Evolutionary conservation across 2,797 vertebrate species (phyloP).

Genomic region (Heliangelus exortis): DNA sequence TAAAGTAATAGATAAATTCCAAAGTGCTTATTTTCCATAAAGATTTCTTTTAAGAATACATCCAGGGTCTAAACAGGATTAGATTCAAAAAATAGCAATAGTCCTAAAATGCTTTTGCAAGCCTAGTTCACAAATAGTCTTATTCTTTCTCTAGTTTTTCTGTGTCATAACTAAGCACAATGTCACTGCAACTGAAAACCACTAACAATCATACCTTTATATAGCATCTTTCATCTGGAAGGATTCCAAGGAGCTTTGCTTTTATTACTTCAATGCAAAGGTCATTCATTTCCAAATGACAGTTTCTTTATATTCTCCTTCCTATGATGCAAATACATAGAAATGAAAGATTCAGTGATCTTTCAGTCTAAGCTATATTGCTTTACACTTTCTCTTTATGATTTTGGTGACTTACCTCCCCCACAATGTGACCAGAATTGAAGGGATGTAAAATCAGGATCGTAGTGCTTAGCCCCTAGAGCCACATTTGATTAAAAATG

Average conservation of each 20-base stretch:
- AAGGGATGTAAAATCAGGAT: neutral
- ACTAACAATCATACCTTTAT: neutral
- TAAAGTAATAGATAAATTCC: neutral
- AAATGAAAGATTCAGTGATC: slow-evolving; percentile 24
- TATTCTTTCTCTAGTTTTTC: neutral
- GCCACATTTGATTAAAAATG: slow-evolving; percentile 61
- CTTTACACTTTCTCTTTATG: neutral
- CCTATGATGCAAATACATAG: slow-evolving; percentile 6
- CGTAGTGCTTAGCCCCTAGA: neutral
- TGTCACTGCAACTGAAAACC: neutral
- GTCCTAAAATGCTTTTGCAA: neutral
- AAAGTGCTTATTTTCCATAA: neutral
- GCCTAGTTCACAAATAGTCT: neutral
- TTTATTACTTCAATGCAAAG: slow-evolving; percentile 38
- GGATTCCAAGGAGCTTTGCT: neutral
- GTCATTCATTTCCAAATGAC: slow-evolving; percentile 37
- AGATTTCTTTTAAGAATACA: neutral
- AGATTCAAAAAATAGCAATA: neutral
- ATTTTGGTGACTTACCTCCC: neutral
- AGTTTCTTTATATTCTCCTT: slow-evolving; percentile 18
- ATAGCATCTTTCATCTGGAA: neutral
- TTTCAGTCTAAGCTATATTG: neutral
- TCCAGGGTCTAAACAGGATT: neutral
- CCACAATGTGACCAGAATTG: neutral
- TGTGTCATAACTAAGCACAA: neutral